Evolutionary conservation across 2,888 invertebrate genomes (phyloP).

Genomic region (Hirtodrosophila alboralis): DNA sequence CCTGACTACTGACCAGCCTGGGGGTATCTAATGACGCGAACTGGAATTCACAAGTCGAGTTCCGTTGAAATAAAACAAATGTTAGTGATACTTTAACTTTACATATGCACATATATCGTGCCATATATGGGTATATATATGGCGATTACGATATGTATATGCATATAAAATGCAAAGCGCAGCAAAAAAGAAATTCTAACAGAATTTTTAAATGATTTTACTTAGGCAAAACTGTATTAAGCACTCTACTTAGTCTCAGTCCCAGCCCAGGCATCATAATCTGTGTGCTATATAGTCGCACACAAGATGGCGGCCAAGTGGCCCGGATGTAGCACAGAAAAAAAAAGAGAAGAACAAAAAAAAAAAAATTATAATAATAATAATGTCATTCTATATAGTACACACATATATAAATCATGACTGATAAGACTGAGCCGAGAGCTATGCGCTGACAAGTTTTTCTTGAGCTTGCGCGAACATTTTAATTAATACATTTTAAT

Average conservation of each 20-base stretch:
- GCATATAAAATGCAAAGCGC: constrained; percentile 55
- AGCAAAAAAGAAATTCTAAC: constrained; percentile 38
- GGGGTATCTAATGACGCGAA: constrained; percentile 59
- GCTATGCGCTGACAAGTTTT: constrained; percentile 32
- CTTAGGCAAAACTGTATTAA: constrained; percentile 7
- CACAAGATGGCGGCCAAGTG: constrained; percentile 56
- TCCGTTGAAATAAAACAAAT: constrained; percentile 53
- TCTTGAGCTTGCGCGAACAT: constrained; percentile 27
- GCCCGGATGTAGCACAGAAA: constrained; percentile 71
- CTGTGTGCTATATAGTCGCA: constrained; percentile 49
- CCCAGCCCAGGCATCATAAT: constrained; percentile 50
- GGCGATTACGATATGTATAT: constrained; percentile 16
- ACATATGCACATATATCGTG: too few relatives aligned
- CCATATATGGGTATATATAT: too few relatives aligned
- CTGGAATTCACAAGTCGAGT: constrained; percentile 62
- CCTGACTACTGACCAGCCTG: constrained; percentile 32
- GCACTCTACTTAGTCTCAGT: constrained; percentile 23
- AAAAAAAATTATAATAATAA: constrained; percentile 28
- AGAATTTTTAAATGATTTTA: constrained; percentile 5
- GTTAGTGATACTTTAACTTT: constrained; percentile 39
- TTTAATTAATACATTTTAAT: constrained; percentile 75
- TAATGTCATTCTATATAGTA: constrained; percentile 44
- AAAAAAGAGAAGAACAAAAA: constrained; percentile 23
- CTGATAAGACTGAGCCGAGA: constrained; percentile 54
- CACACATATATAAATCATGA: constrained; percentile 58